These are phyloP conservation scores for Aplodontia rufa DNA, from an alignment of 2,113 vertebrate species.

Conservation along the genomic window DNA sequence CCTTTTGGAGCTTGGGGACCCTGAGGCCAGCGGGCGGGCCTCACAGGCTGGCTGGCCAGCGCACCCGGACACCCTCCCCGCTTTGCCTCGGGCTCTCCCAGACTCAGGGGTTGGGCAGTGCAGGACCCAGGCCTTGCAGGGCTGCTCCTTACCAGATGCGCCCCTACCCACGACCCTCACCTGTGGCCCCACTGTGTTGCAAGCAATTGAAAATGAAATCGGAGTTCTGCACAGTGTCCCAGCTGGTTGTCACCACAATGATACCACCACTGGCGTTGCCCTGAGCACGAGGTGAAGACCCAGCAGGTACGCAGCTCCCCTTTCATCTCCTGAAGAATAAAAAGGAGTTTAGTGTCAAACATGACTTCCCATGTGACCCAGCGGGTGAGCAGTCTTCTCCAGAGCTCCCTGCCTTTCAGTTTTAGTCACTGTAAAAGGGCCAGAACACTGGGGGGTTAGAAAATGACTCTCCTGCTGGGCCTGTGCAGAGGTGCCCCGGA, in stretches of 20 bases:
- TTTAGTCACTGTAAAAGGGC: neutral
- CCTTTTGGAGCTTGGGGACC: neutral
- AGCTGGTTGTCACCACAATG: accelerated
- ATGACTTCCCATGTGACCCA: too few species aligned
- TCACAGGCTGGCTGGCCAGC: too few species aligned
- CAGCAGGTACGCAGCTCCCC: too few species aligned
- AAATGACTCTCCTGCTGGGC: too few species aligned
- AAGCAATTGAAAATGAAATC: accelerated
- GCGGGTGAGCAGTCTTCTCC: too few species aligned
- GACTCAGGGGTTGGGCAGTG: accelerated
- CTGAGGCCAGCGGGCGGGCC: too few species aligned
- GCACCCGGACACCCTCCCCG: neutral
- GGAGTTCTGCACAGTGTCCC: accelerated
- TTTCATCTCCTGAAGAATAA: too few species aligned
- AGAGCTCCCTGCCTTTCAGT: too few species aligned
- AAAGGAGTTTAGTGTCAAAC: too few species aligned
- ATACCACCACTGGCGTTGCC: too few species aligned
- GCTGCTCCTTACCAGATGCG: neutral
- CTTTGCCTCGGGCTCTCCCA: neutral
- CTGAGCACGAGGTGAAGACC: too few species aligned
- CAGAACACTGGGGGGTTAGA: neutral
- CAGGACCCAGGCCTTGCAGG: neutral
- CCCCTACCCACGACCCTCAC: accelerated
- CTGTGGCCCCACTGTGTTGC: accelerated
- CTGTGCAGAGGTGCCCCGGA: neutral